phyloP scores from a whole-genome alignment of 2,113 vertebrate genomes.

The Chaenocephalus aceratus region DNA sequence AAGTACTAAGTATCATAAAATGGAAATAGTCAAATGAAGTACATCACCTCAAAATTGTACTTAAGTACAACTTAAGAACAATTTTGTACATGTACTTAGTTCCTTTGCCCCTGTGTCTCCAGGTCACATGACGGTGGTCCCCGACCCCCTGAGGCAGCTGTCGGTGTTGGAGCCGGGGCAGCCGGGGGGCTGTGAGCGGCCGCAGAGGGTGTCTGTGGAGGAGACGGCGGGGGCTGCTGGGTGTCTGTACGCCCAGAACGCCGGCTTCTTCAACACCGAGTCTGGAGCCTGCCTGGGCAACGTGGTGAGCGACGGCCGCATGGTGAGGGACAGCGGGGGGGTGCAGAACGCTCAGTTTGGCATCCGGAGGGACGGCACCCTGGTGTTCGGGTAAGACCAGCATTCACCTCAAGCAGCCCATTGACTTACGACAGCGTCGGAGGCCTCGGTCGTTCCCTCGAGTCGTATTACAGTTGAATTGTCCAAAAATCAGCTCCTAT shows the following conservation, averaged over 20 bases:
- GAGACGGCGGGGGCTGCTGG: slow-evolving; percentile 78
- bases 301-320: slow-evolving; percentile 87
- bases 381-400: slow-evolving; percentile 92
- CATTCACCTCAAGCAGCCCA: too few species aligned
- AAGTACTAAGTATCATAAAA: too few species aligned
- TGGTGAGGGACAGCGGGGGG: slow-evolving; percentile 86
- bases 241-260: slow-evolving; percentile 92
- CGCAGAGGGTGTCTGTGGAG: slow-evolving; percentile 79
- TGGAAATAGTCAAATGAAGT: too few species aligned
- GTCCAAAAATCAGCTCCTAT: too few species aligned
- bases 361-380: slow-evolving; percentile 90
- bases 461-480: too few species aligned
- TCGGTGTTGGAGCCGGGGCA: slow-evolving; percentile 92
- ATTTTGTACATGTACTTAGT: too few species aligned
- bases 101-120: not conserved
- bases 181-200: slow-evolving; percentile 82
- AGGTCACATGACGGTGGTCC: slow-evolving; percentile 88
- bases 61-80: too few species aligned
- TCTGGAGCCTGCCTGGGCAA: slow-evolving; percentile 87
- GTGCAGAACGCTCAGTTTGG: slow-evolving; percentile 96
- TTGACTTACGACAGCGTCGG: too few species aligned
- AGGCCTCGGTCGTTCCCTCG: too few species aligned
- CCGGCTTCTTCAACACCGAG: slow-evolving; percentile 87
- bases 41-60: too few species aligned
- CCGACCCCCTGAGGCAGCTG: slow-evolving; percentile 86